Evolutionary conservation across 2,113 vertebrate genomes (phyloP).

Genomic region (Atherinomorus stipes): DNA sequence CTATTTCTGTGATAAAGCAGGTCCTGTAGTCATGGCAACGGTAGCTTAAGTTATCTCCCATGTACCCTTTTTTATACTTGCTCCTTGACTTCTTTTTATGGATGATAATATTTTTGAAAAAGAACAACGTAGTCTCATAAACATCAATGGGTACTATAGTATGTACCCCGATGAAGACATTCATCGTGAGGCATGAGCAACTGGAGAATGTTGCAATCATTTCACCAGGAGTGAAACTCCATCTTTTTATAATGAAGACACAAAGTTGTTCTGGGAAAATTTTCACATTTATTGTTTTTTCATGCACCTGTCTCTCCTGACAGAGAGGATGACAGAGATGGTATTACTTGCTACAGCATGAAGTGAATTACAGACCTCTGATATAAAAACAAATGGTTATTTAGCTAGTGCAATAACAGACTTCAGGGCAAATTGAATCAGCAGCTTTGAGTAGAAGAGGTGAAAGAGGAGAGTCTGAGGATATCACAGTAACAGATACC

Average conservation of each 20-base stretch:
- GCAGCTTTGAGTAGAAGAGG: constrained; percentile 31
- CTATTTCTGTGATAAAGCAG: constrained; percentile 7
- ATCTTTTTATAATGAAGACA: constrained; percentile 4
- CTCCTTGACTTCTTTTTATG: constrained; percentile 21
- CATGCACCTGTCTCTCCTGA: constrained; percentile 5
- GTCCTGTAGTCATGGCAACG: constrained; percentile 31
- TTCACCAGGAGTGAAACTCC: neutral
- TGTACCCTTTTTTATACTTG: neutral
- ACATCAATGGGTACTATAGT: too few species aligned
- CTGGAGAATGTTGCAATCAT: neutral
- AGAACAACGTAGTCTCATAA: too few species aligned
- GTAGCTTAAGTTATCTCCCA: neutral
- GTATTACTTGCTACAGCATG: neutral
- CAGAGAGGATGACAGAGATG: constrained; percentile 10
- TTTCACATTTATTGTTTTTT: constrained; percentile 56
- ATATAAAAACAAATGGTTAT: constrained; percentile 28
- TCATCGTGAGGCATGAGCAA: too few species aligned
- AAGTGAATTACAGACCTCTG: constrained; percentile 15
- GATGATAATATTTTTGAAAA: neutral
- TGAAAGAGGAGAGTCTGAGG: neutral
- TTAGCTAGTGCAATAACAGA: constrained; percentile 24
- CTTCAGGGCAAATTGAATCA: constrained; percentile 17
- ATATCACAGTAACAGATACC: constrained; percentile 27
- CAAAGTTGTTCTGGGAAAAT: constrained; percentile 34
- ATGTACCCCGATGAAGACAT: too few species aligned